Percentiles rank a stretch among this genome's conserved stretches.
Conservation (phyloP, 1,140 invertebrate genomes). For the Zaprionus davidi region DNA sequence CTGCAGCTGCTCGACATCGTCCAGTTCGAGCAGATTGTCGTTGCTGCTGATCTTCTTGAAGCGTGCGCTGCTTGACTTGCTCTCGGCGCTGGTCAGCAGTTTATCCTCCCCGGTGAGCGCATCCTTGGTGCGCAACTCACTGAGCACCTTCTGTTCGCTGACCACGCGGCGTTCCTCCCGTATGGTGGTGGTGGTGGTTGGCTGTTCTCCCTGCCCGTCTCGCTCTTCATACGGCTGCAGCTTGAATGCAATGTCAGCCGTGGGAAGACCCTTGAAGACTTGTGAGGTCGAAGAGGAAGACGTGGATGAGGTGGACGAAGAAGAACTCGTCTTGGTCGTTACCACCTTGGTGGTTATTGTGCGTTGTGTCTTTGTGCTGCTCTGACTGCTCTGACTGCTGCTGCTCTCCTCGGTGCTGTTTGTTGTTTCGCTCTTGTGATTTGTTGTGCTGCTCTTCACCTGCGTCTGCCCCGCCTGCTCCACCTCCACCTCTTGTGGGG, state of each 20-base stretch:
- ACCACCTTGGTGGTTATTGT: constrained; percentile 64
- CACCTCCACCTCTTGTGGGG: background rate
- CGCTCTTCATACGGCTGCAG: constrained; percentile 73
- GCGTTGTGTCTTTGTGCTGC: constrained; percentile 48
- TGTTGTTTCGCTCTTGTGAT: constrained; percentile 30
- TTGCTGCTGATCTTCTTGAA: constrained; percentile 81
- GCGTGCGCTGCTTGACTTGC: constrained; percentile 73
- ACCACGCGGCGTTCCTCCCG: constrained; percentile 72
- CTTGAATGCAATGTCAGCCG: constrained; percentile 63
- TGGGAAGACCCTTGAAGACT: constrained; percentile 18
- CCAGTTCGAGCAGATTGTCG: constrained; percentile 75
- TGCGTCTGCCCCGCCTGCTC: constrained; percentile 9
- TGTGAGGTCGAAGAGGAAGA: constrained; percentile 23
- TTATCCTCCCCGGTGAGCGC: constrained; percentile 69
- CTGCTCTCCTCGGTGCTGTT: constrained; percentile 28
- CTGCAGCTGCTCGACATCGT: constrained; percentile 66
- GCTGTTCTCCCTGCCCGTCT: constrained; percentile 23
- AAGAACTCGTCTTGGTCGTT: constrained; percentile 52
- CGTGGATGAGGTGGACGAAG: constrained; percentile 23
- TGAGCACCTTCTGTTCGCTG: constrained; percentile 69
- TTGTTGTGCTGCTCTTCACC: constrained; percentile 35
- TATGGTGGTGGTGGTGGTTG: constrained; percentile 27
- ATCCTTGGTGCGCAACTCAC: constrained; percentile 67
- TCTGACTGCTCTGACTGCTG: constrained; percentile 34
- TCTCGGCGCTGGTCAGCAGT: constrained; percentile 71